Conservation (phyloP, 2,888 invertebrate species). For the Stegophylla sp. region DNA sequence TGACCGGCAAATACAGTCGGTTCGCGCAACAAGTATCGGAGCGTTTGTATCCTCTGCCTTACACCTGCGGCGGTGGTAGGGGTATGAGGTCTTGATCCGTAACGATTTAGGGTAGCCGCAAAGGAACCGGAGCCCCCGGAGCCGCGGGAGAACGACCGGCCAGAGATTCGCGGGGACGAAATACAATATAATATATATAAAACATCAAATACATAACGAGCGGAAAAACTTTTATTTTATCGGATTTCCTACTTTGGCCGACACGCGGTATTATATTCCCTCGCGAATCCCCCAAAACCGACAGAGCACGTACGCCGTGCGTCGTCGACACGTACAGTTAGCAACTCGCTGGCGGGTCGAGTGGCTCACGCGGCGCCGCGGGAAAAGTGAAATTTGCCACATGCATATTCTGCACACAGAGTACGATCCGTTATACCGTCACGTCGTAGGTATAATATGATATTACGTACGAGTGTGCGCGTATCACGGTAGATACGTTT, state of each 20-base stretch:
- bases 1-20: no score
- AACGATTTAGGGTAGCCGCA: no score
- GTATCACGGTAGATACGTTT: not conserved
- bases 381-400: slow-evolving; percentile 31
- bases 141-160: no score
- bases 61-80: no score
- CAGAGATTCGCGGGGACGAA: no score
- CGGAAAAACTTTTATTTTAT: slow-evolving; percentile 20
- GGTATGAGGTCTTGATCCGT: no score
- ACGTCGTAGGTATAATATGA: no score
- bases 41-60: no score
- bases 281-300: not conserved
- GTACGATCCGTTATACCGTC: no score
- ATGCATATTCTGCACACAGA: not conserved
- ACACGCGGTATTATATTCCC: slow-evolving; percentile 5
- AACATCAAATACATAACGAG: not conserved
- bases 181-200: no score
- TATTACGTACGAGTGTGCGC: not conserved
- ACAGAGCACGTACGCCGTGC: slow-evolving; percentile 35
- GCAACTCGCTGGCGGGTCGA: not conserved
- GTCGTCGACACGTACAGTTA: slow-evolving; percentile 4
- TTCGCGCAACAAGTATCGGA: no score
- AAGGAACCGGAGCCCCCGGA: no score
- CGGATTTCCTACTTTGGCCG: slow-evolving; percentile 8
- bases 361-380: not conserved